Conservation (phyloP, 1,140 invertebrate species). For the Scaptomyza pallida region DNA sequence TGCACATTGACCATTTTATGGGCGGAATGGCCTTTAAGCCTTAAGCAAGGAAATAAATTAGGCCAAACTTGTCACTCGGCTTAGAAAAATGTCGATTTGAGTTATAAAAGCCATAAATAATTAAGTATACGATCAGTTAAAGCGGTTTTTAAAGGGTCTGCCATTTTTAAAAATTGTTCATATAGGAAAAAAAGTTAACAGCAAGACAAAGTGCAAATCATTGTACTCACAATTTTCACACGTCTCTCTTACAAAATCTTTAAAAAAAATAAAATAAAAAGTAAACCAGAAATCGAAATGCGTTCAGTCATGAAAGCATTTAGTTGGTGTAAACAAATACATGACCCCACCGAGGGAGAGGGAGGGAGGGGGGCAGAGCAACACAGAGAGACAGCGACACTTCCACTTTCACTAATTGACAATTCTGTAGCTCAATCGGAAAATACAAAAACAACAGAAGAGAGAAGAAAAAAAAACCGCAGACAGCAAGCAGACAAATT, state of each 20-base stretch:
- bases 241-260: no score
- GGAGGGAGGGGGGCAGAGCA: neutral
- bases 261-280: no score
- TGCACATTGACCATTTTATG: conserved; percentile 35
- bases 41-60: neutral
- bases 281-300: conserved; percentile 15
- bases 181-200: conserved; percentile 44
- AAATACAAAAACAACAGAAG: conserved; percentile 37
- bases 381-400: conserved; percentile 35
- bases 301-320: conserved; percentile 51
- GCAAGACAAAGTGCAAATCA: conserved; percentile 61
- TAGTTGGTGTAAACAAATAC: conserved; percentile 58
- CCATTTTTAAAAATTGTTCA: conserved; percentile 1
- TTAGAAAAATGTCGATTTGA: neutral
- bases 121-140: no score
- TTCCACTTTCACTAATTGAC: conserved; percentile 78
- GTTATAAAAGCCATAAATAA: no score
- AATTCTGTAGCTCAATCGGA: conserved; percentile 68
- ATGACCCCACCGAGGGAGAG: conserved; percentile 21
- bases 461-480: no score
- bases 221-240: conserved; percentile 63
- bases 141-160: no score
- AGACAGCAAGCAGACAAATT: conserved; percentile 55
- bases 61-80: neutral
- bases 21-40: neutral